A percentile compares a stretch with the other conserved stretches of the same genome.
Conservation (phyloP, 2,888 invertebrate species). For the Augochlorella aurata region DNA sequence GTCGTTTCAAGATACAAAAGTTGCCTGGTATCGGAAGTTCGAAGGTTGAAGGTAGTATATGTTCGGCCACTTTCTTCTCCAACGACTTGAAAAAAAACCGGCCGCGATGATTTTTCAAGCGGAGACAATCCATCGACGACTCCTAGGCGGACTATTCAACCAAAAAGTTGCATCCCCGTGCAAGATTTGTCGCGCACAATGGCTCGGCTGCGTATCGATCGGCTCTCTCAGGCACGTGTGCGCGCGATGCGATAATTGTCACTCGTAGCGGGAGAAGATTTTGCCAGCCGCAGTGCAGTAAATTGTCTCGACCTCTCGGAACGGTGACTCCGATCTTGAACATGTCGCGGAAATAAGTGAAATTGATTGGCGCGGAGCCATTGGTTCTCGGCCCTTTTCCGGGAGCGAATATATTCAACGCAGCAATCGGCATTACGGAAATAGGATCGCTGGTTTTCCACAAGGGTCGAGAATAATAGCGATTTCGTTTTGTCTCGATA, state of each 20-base stretch:
- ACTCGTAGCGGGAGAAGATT: conserved; percentile 48
- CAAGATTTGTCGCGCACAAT: conserved; percentile 14
- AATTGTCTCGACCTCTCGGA: conserved; percentile 56
- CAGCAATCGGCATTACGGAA: neutral
- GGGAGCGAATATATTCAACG: neutral
- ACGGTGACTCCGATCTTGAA: conserved; percentile 52
- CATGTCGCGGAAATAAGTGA: conserved; percentile 58
- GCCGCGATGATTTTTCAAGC: neutral
- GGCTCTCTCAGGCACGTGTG: conserved; percentile 26
- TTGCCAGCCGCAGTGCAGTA: conserved; percentile 57
- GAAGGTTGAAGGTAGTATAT: too few species aligned
- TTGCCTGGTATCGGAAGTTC: too few species aligned
- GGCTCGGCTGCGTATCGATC: conserved; percentile 41
- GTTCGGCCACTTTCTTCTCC: too few species aligned
- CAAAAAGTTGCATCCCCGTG: neutral
- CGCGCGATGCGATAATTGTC: conserved; percentile 48
- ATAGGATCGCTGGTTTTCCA: neutral
- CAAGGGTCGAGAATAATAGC: too few species aligned
- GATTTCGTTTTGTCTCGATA: too few species aligned
- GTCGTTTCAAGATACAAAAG: too few species aligned
- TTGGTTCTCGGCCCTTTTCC: conserved; percentile 30
- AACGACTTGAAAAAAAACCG: neutral
- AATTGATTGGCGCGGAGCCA: conserved; percentile 50
- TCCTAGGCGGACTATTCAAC: neutral
- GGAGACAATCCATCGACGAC: neutral